Evolutionary conservation across 2,888 invertebrate species (phyloP).

Genomic region (Drosophila subquinaria): DNA sequence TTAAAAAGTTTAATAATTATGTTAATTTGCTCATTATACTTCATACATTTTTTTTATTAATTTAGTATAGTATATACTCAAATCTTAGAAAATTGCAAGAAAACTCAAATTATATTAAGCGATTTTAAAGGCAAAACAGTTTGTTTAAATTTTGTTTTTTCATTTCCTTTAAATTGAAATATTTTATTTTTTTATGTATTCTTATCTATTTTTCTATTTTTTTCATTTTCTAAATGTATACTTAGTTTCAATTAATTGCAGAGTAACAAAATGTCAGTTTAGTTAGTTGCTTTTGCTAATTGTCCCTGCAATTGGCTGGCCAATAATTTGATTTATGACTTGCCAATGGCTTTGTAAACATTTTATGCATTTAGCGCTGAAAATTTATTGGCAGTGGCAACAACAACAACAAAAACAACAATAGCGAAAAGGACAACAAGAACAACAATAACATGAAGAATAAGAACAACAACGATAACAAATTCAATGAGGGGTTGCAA

Average conservation of each 20-base stretch:
- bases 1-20: no score
- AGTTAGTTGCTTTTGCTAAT: constrained; percentile 12
- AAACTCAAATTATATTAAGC: no score
- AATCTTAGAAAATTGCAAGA: no score
- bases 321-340: constrained; percentile 63
- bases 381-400: constrained; percentile 60
- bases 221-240: not conserved
- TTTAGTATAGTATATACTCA: no score
- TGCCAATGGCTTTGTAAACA: constrained; percentile 56
- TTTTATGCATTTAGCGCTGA: constrained; percentile 64
- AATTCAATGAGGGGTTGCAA: constrained; percentile 44
- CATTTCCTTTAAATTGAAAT: no score
- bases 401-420: constrained; percentile 22
- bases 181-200: no score
- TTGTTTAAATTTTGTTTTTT: no score
- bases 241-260: not conserved
- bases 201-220: no score
- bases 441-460: constrained; percentile 1
- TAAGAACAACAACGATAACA: constrained; percentile 27
- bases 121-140: no score
- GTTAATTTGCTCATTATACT: no score
- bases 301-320: constrained; percentile 36
- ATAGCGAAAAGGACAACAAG: constrained; percentile 9
- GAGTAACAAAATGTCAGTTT: constrained; percentile 2
- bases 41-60: no score